Evolutionary conservation across 2,113 vertebrate species (phyloP).

Genomic region (Heterotis niloticus): DNA sequence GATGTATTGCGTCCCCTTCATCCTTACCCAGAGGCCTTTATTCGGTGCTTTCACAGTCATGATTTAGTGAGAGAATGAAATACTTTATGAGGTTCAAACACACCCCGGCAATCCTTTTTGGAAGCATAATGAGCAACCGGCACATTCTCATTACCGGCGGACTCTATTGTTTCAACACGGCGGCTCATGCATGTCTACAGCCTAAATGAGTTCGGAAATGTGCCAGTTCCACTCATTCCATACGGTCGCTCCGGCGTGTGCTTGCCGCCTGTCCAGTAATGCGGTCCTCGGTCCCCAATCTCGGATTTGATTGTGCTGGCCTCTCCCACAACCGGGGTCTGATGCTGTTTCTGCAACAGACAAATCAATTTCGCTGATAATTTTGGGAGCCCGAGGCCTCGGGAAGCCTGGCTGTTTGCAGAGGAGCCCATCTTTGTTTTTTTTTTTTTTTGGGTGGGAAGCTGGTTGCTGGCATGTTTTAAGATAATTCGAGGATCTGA

Average conservation of each 20-base stretch:
- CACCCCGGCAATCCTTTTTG: background rate
- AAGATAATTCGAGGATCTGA: too few species aligned
- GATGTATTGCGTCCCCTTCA: constrained; percentile 49
- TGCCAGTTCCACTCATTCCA: constrained; percentile 10
- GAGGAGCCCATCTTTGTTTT: too few species aligned
- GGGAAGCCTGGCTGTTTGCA: too few species aligned
- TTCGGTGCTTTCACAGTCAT: constrained; percentile 50
- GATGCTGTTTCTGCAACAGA: background rate
- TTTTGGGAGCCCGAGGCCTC: background rate
- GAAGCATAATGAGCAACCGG: background rate
- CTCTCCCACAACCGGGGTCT: background rate
- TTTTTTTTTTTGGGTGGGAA: too few species aligned
- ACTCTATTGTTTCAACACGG: constrained; percentile 45
- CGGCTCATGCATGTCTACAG: constrained; percentile 50
- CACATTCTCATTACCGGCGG: constrained; percentile 24
- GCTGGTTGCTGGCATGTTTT: too few species aligned
- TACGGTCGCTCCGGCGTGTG: background rate
- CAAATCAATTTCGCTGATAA: background rate
- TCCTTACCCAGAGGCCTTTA: constrained; percentile 40
- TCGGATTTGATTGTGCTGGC: background rate
- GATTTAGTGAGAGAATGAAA: constrained; percentile 43
- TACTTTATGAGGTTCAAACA: constrained; percentile 36
- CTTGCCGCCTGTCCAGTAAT: background rate
- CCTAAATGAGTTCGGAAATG: constrained; percentile 55
- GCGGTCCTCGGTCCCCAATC: background rate